These are phyloP conservation scores for Automeris io DNA, from an alignment of 2,888 invertebrate species.

Conservation along the genomic window DNA sequence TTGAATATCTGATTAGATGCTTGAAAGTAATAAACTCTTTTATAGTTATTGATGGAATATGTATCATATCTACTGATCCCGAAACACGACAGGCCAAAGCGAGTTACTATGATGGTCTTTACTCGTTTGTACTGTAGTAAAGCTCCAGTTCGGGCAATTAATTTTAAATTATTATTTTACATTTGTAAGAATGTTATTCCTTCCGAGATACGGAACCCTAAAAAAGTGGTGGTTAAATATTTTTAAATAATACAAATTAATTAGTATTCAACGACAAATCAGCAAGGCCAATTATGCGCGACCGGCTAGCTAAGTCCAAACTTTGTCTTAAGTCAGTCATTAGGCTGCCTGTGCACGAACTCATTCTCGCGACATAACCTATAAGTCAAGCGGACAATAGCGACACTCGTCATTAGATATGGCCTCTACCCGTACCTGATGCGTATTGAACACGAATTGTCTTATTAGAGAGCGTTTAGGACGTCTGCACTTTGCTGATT, in stretches of 20 bases:
- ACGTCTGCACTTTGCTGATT: slow-evolving; percentile 1
- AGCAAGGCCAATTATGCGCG: slow-evolving; percentile 26
- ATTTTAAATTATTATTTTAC: no score
- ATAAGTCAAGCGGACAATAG: slow-evolving; percentile 57
- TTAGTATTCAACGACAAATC: slow-evolving; percentile 48
- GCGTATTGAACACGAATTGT: slow-evolving; percentile 58
- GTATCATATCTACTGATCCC: no score
- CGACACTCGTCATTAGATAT: slow-evolving; percentile 47
- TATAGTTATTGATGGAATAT: no score
- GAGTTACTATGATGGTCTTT: no score
- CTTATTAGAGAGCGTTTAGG: slow-evolving; percentile 42
- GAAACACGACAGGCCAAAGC: no score
- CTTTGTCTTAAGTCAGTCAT: slow-evolving; percentile 43
- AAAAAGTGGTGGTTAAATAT: no score
- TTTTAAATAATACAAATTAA: slow-evolving; percentile 11
- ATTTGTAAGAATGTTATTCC: no score
- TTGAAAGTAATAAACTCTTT: no score
- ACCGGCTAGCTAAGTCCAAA: slow-evolving; percentile 34
- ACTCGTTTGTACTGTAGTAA: no score
- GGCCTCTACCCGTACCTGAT: slow-evolving; percentile 46
- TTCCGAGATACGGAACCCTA: slow-evolving; percentile 16
- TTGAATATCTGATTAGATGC: no score
- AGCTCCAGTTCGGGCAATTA: no score
- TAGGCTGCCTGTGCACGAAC: slow-evolving; percentile 45
- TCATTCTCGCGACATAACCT: slow-evolving; percentile 44